Conservation (phyloP, 2,888 invertebrate genomes). For the Chrysomela aeneicollis region DNA sequence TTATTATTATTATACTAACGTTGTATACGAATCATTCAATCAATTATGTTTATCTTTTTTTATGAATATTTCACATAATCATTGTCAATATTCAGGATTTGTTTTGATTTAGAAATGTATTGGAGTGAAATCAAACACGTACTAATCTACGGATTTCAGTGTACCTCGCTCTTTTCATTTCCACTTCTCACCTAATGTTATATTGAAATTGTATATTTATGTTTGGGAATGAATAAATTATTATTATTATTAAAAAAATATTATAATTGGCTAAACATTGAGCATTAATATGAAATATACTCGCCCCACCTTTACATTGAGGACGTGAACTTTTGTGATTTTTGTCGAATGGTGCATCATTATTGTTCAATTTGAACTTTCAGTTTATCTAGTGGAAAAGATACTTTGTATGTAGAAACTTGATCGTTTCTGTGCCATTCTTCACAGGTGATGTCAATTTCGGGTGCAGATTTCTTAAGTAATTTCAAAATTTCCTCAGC, state of each 20-base stretch:
- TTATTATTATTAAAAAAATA: too few relatives aligned
- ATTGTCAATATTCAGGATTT: not conserved
- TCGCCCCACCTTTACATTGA: too few relatives aligned
- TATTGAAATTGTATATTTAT: too few relatives aligned
- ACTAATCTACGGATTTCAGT: constrained; percentile 5
- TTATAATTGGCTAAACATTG: too few relatives aligned
- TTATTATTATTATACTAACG: too few relatives aligned
- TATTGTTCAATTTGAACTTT: not conserved
- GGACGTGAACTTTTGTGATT: too few relatives aligned
- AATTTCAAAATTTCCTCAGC: not conserved
- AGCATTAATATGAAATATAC: too few relatives aligned
- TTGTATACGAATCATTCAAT: too few relatives aligned
- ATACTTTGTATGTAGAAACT: constrained; percentile 11
- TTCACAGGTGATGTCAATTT: constrained; percentile 1
- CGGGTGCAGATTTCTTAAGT: constrained; percentile 10
- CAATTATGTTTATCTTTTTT: not conserved
- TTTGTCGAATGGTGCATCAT: too few relatives aligned
- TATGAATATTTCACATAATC: constrained; percentile 17
- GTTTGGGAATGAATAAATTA: too few relatives aligned
- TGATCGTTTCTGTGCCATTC: constrained; percentile 7
- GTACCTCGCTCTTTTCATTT: not conserved
- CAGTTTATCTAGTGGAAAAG: constrained; percentile 11
- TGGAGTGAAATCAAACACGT: constrained; percentile 3
- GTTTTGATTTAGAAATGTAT: not conserved
- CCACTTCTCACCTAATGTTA: too few relatives aligned